phyloP scores from a whole-genome alignment of 2,113 vertebrate species.

The Barnardius zonarius region DNA sequence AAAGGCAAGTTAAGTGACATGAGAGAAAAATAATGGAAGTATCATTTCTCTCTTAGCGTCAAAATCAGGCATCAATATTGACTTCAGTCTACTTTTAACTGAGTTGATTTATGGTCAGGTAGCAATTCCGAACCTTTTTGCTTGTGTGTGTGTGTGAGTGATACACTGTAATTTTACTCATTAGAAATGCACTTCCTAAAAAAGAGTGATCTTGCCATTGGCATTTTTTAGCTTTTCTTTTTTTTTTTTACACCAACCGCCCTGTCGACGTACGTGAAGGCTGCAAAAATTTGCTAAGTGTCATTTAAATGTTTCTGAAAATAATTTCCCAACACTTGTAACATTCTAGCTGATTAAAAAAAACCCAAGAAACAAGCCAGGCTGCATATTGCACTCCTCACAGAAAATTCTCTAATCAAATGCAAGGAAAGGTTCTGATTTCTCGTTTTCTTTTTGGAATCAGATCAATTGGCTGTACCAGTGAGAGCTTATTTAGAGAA shows the following conservation, averaged over 20 bases:
- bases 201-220: not conserved
- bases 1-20: not conserved
- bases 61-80: not conserved
- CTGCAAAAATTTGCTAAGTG: not conserved
- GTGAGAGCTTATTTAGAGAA: not conserved
- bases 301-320: not conserved
- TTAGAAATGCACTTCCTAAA: not conserved
- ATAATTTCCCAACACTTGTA: not conserved
- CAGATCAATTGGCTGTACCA: not conserved
- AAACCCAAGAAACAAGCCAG: too few species aligned
- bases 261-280: not conserved
- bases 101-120: not conserved
- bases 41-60: not conserved
- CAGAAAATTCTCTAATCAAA: not conserved
- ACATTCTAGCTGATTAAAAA: not conserved
- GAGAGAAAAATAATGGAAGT: not conserved
- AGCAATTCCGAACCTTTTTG: not conserved
- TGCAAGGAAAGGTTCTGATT: not conserved
- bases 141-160: not conserved
- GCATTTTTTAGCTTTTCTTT: not conserved
- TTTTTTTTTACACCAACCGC: not conserved
- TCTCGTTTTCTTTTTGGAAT: not conserved
- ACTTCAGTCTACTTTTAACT: not conserved
- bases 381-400: not conserved
- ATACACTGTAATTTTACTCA: not conserved